Percentiles rank a stretch among this genome's conserved stretches.
phyloP scores from a whole-genome alignment of 2,113 vertebrate species.

The Gymnorhina tibicen region DNA sequence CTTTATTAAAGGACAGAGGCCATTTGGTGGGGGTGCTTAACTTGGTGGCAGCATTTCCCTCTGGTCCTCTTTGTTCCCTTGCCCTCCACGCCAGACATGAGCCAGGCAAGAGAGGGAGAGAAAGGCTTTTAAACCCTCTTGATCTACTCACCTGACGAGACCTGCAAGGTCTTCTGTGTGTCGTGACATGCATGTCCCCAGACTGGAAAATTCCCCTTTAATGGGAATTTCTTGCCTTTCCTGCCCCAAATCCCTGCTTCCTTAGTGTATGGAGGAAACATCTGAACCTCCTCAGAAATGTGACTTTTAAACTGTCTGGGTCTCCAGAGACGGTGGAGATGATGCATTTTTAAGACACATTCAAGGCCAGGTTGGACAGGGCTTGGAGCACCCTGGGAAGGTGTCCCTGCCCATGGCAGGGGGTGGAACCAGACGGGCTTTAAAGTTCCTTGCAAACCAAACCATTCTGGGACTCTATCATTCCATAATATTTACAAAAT shows the following conservation, averaged over 20 bases:
- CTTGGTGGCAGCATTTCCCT: background rate
- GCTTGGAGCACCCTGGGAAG: background rate
- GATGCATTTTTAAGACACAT: background rate
- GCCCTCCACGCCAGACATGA: background rate
- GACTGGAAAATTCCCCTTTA: background rate
- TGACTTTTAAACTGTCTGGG: background rate
- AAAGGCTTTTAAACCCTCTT: background rate
- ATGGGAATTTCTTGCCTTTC: background rate
- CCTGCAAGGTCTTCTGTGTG: background rate
- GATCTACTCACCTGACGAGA: background rate
- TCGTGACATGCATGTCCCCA: background rate
- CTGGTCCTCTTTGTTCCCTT: background rate
- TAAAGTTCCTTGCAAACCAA: background rate
- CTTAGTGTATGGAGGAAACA: background rate
- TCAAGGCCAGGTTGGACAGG: background rate
- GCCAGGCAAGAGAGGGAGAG: background rate
- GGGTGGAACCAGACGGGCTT: background rate
- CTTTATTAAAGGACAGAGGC: background rate
- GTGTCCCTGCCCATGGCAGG: background rate
- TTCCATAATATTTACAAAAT: background rate
- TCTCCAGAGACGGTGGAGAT: background rate
- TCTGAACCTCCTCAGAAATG: background rate
- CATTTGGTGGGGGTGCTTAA: background rate
- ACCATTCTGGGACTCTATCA: no score
- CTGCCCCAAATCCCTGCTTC: background rate